Evolutionary conservation across 2,888 invertebrate species (phyloP).

Genomic region (Callyntrura guangdongensis): DNA sequence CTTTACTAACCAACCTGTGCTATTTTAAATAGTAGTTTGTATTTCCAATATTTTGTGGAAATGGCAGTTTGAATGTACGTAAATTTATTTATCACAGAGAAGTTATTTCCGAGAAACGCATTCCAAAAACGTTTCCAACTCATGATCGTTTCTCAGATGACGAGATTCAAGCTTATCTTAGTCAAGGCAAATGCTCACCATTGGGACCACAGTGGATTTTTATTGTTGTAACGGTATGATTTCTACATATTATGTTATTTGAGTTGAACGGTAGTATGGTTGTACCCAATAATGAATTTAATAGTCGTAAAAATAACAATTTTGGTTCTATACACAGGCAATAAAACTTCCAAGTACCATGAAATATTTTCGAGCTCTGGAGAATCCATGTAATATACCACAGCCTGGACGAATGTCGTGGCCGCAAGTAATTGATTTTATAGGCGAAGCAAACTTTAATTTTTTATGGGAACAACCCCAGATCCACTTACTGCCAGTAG

Average conservation of each 20-base stretch:
- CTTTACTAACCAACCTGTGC: too few species aligned
- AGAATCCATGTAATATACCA: slow-evolving; percentile 66
- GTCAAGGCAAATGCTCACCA: slow-evolving; percentile 86
- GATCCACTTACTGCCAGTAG: slow-evolving; percentile 59
- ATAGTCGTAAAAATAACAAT: background rate
- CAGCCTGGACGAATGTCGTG: slow-evolving; percentile 77
- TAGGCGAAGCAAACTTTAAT: slow-evolving; percentile 84
- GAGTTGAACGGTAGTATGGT: too few species aligned
- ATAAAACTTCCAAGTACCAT: slow-evolving; percentile 66
- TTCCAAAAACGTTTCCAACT: slow-evolving; percentile 81
- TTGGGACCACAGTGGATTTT: slow-evolving; percentile 87
- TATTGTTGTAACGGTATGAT: slow-evolving; percentile 86
- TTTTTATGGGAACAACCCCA: slow-evolving; percentile 83
- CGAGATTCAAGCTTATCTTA: slow-evolving; percentile 88
- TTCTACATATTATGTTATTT: background rate
- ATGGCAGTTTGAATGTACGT: slow-evolving; percentile 8
- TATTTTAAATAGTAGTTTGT: too few species aligned
- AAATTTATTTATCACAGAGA: slow-evolving; percentile 71
- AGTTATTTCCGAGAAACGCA: slow-evolving; percentile 80
- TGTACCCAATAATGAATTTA: too few species aligned
- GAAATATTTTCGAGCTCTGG: slow-evolving; percentile 70
- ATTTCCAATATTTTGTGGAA: too few species aligned
- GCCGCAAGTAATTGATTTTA: slow-evolving; percentile 83
- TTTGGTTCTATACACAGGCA: slow-evolving; percentile 55
- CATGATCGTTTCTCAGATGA: slow-evolving; percentile 87